Percentiles rank a stretch among this genome's conserved stretches.
These are phyloP conservation scores for Dipodomys spectabilis DNA, from an alignment of 2,113 vertebrate species.

Conservation along the genomic window DNA sequence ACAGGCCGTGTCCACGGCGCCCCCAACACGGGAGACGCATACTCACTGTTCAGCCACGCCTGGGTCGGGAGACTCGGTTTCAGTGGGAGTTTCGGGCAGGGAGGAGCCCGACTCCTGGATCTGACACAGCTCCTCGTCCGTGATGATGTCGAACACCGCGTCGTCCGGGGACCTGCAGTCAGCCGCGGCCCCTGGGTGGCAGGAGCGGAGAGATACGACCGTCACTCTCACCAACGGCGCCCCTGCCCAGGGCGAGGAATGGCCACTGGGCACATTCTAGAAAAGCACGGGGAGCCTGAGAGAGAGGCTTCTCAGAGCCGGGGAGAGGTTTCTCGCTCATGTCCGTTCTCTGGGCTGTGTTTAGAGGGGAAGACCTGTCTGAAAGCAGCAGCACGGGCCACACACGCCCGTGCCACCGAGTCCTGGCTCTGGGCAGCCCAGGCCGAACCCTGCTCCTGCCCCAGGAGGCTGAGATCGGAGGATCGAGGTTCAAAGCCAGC, in stretches of 20 bases:
- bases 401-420: background rate
- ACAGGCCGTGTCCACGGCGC: too few relatives aligned
- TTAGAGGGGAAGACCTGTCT: background rate
- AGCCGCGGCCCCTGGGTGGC: slow-evolving; percentile 78
- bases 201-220: too few relatives aligned
- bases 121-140: slow-evolving; percentile 94
- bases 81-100: slow-evolving; percentile 87
- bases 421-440: background rate
- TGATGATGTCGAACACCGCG: slow-evolving; percentile 95
- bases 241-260: too few relatives aligned
- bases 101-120: slow-evolving; percentile 89
- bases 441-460: background rate
- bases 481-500: too few relatives aligned
- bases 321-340: background rate
- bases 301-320: too few relatives aligned
- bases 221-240: too few relatives aligned
- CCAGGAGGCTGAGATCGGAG: too few relatives aligned
- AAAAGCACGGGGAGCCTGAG: too few relatives aligned
- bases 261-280: too few relatives aligned
- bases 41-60: slow-evolving; percentile 91
- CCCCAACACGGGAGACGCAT: background rate
- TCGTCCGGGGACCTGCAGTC: slow-evolving; percentile 88
- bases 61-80: slow-evolving; percentile 85
- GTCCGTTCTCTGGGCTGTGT: background rate
- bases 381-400: background rate